Evolutionary conservation across 2,797 vertebrate species (phyloP), one percentile per base, ranked within the genome.

Genomic region (Gymnopithys bicolor): DNA sequence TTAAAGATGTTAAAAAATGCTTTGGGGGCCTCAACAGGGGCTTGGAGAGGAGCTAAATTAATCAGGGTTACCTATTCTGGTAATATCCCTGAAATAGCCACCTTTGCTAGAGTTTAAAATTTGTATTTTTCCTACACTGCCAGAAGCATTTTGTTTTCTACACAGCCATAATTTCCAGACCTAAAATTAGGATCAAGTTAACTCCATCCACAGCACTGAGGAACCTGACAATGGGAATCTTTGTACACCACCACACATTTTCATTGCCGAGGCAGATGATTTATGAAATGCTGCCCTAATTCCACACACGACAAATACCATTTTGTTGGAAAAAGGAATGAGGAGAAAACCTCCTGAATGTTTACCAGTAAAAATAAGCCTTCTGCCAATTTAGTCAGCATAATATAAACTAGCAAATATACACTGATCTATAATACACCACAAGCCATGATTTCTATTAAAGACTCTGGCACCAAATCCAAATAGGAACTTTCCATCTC

Each of bases 401-500:
- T 94, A 96, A 97, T 93, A 96, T 87, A 98, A 97, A 97, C 95
- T 85, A 93, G 89, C 96, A 97, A 97, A 97, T 85, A 97, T 78
- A 97, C 91, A 41, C 95, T 87, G 93, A 96, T 97, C 97, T 95
- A 89, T 74, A 97, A 96, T 85, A 97, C 86, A 95, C 95, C 94
- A 77, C 97, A 94, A 98, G 95, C 90, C 95, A 97, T 93, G 94
- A 84, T 94, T 97, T 96, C 97, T 98, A 98, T 98, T 98, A 98
- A 98, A 97, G 98, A 98, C 97, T 97, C 98, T 99, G 99, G 98
- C 98, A 98, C 97, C 48, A 93, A 97, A 97, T 96, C 97, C 93
- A 96, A 97, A 96, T 92, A 97, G 99, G 98, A 99, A 99, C 98
- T 99, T 99, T 99, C 99, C 99, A 99, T 98, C 98, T 97, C 96